A percentile compares a stretch with the other conserved stretches of the same genome.
Conservation (phyloP, 2,113 vertebrate genomes). For the Oncorhynchus masou region DNA sequence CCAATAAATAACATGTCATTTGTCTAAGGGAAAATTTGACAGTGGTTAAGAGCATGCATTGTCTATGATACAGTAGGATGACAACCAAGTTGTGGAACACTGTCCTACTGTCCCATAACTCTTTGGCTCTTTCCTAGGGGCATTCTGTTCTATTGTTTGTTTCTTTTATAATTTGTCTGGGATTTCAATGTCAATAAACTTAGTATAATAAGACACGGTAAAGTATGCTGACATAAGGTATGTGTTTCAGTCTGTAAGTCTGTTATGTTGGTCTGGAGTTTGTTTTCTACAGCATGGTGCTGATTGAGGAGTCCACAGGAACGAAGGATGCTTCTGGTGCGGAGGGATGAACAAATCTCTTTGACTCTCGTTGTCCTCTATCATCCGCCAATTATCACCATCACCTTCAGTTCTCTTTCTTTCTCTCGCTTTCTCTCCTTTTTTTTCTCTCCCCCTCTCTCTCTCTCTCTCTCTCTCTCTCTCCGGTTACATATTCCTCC, state of each 20-base stretch:
- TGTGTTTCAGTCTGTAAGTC: not conserved
- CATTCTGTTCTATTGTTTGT: not conserved
- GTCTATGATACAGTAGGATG: not conserved
- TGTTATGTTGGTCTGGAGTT: not conserved
- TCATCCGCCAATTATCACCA: slow-evolving; percentile 1
- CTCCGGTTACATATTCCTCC: slow-evolving; percentile 13
- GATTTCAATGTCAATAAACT: too few species aligned
- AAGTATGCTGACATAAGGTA: not conserved
- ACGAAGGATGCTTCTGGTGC: not conserved
- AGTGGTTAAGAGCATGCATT: not conserved
- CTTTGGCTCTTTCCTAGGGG: not conserved
- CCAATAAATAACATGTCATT: not conserved
- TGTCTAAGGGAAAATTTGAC: not conserved
- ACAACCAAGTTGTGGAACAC: not conserved
- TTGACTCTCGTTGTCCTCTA: slow-evolving; percentile 14
- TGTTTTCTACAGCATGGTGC: not conserved
- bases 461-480: slow-evolving; percentile 42
- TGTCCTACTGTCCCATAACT: not conserved
- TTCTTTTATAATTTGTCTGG: not conserved
- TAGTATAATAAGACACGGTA: too few species aligned
- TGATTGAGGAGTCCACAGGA: not conserved
- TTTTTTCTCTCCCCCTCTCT: slow-evolving; percentile 12
- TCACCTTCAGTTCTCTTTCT: slow-evolving; percentile 10
- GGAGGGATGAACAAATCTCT: slow-evolving; percentile 19
- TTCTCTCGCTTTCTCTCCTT: slow-evolving; percentile 3